Conservation (phyloP, 2,888 invertebrate species). For the Icerya purchasi region DNA sequence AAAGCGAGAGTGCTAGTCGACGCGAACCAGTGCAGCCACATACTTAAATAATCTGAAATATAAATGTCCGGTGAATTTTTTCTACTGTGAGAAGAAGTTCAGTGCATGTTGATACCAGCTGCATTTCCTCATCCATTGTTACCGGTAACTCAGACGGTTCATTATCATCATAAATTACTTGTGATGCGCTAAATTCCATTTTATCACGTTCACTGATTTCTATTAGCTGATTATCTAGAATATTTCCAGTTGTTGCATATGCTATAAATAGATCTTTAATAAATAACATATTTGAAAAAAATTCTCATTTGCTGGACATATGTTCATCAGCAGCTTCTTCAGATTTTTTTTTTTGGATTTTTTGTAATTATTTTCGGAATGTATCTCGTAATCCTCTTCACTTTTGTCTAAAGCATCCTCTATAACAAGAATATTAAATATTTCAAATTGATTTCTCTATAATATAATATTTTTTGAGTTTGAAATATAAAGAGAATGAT, state of each 20-base stretch:
- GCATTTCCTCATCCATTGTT: too few species aligned
- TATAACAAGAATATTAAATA: background rate
- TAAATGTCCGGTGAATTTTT: too few species aligned
- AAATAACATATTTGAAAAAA: background rate
- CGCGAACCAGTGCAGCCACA: too few species aligned
- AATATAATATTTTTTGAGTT: background rate
- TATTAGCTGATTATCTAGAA: background rate
- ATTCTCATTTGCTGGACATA: background rate
- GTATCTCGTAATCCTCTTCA: background rate
- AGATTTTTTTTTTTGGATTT: too few species aligned
- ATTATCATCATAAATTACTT: too few species aligned
- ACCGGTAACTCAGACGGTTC: too few species aligned
- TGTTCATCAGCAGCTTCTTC: background rate
- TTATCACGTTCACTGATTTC: background rate
- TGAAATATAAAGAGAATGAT: background rate
- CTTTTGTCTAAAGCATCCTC: background rate
- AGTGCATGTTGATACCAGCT: too few species aligned
- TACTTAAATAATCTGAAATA: too few species aligned
- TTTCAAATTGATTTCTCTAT: background rate
- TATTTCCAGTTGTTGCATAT: background rate
- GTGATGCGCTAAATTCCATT: background rate
- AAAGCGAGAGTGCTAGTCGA: too few species aligned
- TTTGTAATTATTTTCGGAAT: background rate
- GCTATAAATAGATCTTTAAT: background rate
- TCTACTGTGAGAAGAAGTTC: too few species aligned